Evolutionary conservation across 2,113 vertebrate species (phyloP).

Genomic region (Gulo gulo): DNA sequence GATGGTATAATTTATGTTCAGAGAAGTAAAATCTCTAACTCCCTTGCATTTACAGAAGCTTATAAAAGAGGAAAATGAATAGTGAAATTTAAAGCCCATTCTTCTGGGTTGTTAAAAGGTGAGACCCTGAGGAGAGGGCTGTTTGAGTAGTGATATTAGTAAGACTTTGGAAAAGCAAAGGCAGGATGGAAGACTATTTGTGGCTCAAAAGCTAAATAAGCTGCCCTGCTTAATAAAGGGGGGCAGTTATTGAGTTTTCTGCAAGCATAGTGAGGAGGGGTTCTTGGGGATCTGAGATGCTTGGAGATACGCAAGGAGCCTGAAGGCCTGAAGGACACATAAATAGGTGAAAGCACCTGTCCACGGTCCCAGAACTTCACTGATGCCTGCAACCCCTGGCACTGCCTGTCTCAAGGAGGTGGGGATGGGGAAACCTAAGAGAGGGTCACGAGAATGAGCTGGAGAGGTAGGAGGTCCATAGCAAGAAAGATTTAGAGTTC

Average conservation of each 20-base stretch:
- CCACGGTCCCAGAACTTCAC: not conserved
- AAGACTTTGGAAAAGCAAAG: not conserved
- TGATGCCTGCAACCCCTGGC: not conserved
- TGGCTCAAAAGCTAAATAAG: not conserved
- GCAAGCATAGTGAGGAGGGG: not conserved
- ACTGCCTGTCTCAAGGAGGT: not conserved
- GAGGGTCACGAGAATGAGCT: not conserved
- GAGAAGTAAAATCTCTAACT: not conserved
- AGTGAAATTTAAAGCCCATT: not conserved
- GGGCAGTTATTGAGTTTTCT: not conserved
- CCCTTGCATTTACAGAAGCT: not conserved
- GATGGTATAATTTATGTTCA: not conserved
- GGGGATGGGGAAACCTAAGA: not conserved
- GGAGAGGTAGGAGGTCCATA: not conserved
- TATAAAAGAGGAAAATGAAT: not conserved
- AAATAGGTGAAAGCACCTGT: not conserved
- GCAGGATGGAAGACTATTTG: not conserved
- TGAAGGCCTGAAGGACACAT: not conserved
- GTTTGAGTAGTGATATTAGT: not conserved
- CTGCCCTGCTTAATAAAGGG: not conserved
- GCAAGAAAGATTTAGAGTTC: not conserved
- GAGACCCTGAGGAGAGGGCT: not conserved
- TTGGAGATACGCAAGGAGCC: not conserved
- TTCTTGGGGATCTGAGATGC: not conserved
- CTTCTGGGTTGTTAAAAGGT: not conserved